phyloP scores from a whole-genome alignment of 2,797 vertebrate genomes.

The Otolemur crassicaudatus region DNA sequence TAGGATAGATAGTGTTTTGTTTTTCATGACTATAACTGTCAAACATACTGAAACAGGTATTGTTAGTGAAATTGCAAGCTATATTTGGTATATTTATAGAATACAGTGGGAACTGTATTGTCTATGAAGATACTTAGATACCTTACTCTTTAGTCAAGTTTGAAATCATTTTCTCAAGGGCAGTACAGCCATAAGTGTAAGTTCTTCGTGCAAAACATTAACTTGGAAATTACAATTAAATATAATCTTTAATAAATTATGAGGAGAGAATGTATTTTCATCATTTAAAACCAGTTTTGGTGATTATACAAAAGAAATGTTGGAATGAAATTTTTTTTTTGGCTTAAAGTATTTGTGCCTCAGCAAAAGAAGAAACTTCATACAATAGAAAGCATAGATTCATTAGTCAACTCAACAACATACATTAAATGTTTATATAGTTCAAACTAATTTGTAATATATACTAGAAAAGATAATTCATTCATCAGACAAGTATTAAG shows the following conservation, averaged over 20 bases:
- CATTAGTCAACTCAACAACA: neutral
- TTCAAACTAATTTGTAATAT: neutral
- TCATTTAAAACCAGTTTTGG: neutral
- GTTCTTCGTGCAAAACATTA: constrained; percentile 65
- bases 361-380: neutral
- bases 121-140: constrained; percentile 80
- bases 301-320: neutral
- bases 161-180: constrained; percentile 76
- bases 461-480: neutral
- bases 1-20: constrained; percentile 66
- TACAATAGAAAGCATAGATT: neutral
- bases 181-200: constrained; percentile 66
- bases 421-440: neutral
- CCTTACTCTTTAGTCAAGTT: constrained; percentile 83
- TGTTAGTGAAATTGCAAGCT: constrained; percentile 82
- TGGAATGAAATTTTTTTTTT: neutral
- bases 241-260: neutral
- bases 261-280: neutral
- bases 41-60: constrained; percentile 77
- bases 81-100: constrained; percentile 74
- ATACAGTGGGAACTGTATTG: constrained; percentile 75
- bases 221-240: constrained; percentile 73
- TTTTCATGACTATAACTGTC: constrained; percentile 75
- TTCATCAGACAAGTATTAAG: neutral
- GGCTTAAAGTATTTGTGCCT: neutral